Base-by-base conservation (phyloP, 2,797 vertebrate species). In the Enteromius unitaeniatus region DNA sequence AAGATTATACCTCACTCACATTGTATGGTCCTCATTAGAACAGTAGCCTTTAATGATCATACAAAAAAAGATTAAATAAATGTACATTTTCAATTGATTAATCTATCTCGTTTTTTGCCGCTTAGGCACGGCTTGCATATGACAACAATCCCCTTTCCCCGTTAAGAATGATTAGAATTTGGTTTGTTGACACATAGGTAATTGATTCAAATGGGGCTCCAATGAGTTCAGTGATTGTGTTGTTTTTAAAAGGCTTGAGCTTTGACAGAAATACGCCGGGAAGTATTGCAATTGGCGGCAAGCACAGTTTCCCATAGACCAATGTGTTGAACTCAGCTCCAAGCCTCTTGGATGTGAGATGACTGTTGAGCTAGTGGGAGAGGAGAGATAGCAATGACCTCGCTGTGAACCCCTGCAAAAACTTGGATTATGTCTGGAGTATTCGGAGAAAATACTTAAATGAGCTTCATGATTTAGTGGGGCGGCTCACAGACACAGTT, bases 281-380 rank as follows among this genome's bases (percentile, higher is more conserved):
- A 95, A 94, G 93, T 95, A 94, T 95, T 95, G 92, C 92, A 90
- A 93, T 95, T 95, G 95, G 95, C 95, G 88, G 85, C 80, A 62
- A 91, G 91, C 91, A 89, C 69, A 80, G 89, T 93, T 95, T 95
- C 95, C 93, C 95, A 95, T 93, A 93, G 92, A 90, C 89, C 70
- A 91, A 91, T 91, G 90, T 85, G 84, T 91, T 91, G 90, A 93
- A 91, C 91, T 90, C 93, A 93, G 93, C 93, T 94, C 93, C 88
- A 93, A 93, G 91, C 88, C 89, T 91, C 93, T 94, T 94, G 93
- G 93, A 94, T 90, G 86, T 91, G 89, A 90, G 92, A 92, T 90
- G 94, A 90, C 92, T 92, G 92, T 89, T 85, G 91, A 93, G 89
- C 89, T 92, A 90, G 91, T 90, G 87, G 90, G 88, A 90, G 89